phyloP scores from a whole-genome alignment of 2,797 vertebrate species.

The Sarcophilus harrisii region DNA sequence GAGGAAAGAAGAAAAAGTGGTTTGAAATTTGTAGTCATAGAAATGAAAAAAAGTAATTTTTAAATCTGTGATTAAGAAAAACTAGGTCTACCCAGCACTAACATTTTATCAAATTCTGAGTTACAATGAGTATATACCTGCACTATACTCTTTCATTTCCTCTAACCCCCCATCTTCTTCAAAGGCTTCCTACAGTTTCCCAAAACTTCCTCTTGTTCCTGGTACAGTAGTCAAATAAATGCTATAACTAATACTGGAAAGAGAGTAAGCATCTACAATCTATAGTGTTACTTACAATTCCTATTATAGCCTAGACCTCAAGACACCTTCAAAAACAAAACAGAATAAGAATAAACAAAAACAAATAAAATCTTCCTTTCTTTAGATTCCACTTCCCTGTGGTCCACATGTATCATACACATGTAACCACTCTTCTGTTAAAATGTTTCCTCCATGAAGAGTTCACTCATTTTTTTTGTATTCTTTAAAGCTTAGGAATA shows the following conservation, averaged over 20 bases:
- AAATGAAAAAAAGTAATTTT: slow-evolving; percentile 14
- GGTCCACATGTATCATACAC: background rate
- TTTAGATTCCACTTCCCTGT: background rate
- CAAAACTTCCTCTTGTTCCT: background rate
- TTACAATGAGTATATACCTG: background rate
- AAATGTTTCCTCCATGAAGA: background rate
- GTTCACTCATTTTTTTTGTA: background rate
- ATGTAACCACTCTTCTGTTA: background rate
- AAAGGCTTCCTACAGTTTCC: background rate
- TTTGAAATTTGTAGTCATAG: slow-evolving; percentile 15
- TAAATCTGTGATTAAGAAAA: background rate
- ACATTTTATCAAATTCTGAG: background rate
- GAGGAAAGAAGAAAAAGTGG: background rate
- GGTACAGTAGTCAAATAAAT: background rate
- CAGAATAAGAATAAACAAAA: background rate
- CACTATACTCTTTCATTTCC: background rate
- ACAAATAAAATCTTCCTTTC: background rate
- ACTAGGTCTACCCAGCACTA: background rate
- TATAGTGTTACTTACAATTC: background rate
- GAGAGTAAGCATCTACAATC: background rate
- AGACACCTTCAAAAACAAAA: too few relatives aligned
- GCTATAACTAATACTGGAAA: background rate
- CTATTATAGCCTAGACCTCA: background rate
- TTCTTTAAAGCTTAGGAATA: background rate
- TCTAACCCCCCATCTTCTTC: background rate